These are phyloP conservation scores for Coreius guichenoti DNA, from an alignment of 2,797 vertebrate species.

Conservation along the genomic window DNA sequence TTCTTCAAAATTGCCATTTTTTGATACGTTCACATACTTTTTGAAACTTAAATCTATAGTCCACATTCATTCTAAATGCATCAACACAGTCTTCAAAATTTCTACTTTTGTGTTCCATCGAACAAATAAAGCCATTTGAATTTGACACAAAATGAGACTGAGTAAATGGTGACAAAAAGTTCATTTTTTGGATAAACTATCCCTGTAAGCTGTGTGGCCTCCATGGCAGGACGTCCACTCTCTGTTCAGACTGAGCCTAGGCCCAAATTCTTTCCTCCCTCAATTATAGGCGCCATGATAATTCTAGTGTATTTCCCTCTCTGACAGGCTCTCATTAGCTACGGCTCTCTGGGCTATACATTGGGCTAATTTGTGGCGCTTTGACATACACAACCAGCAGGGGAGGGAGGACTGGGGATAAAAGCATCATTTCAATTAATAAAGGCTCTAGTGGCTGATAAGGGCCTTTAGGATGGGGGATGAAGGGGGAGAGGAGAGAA, in stretches of 20 bases:
- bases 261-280: conserved; percentile 29
- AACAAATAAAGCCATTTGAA: neutral
- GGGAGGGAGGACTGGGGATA: conserved; percentile 63
- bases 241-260: neutral
- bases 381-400: conserved; percentile 83
- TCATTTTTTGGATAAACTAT: neutral
- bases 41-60: neutral
- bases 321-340: conserved; percentile 82
- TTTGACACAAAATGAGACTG: neutral
- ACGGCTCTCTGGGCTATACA: conserved; percentile 78
- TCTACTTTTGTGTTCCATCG: neutral
- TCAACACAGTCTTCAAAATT: neutral
- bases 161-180: neutral
- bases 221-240: neutral
- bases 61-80: neutral
- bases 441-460: conserved; percentile 58
- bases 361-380: conserved; percentile 81
- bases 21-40: neutral
- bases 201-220: neutral
- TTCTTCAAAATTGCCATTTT: neutral
- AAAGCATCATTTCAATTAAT: conserved; percentile 68
- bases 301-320: conserved; percentile 81
- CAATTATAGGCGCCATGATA: conserved; percentile 70
- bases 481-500: conserved; percentile 38
- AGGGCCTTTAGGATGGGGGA: conserved; percentile 49